Conservation (phyloP, 2,888 invertebrate species). For the Oligia fasciuncula region DNA sequence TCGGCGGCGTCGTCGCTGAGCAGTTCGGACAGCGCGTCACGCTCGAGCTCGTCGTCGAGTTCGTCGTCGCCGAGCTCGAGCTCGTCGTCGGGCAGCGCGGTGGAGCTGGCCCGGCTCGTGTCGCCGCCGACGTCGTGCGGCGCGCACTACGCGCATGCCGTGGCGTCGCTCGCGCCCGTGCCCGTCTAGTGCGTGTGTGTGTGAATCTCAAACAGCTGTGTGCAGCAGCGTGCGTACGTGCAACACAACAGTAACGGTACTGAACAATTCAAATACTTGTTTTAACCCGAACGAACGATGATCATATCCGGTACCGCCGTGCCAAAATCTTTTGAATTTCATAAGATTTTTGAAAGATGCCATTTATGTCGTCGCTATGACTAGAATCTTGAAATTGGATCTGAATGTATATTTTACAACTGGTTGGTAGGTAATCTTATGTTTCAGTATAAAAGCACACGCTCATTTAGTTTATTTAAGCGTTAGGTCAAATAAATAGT, state of each 20-base stretch:
- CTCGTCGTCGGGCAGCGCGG: not conserved
- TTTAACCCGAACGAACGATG: not conserved
- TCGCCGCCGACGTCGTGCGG: conserved; percentile 14
- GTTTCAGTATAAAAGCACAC: not conserved
- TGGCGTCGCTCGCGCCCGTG: not conserved
- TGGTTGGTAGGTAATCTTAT: not conserved
- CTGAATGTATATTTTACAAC: not conserved
- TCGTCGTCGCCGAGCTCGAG: conserved; percentile 1
- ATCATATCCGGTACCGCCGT: not conserved
- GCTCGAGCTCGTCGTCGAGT: not conserved
- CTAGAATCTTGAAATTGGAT: conserved; percentile 7
- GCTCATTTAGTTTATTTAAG: not conserved
- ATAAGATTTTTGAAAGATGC: not conserved
- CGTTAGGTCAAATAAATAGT: not conserved
- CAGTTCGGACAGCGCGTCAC: not conserved
- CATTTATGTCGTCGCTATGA: not conserved
- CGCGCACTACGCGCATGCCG: not conserved
- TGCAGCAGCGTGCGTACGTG: not conserved
- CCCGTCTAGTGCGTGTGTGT: not conserved
- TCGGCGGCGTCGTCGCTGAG: not conserved
- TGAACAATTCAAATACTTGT: not conserved
- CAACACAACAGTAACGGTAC: not conserved
- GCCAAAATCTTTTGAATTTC: not conserved
- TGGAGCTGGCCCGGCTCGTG: conserved; percentile 23
- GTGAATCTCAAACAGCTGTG: not conserved